Evolutionary conservation across 1,140 invertebrate genomes (phyloP), one percentile per base, ranked within the genome.

Genomic region (Panagrolaimus sp.): DNA sequence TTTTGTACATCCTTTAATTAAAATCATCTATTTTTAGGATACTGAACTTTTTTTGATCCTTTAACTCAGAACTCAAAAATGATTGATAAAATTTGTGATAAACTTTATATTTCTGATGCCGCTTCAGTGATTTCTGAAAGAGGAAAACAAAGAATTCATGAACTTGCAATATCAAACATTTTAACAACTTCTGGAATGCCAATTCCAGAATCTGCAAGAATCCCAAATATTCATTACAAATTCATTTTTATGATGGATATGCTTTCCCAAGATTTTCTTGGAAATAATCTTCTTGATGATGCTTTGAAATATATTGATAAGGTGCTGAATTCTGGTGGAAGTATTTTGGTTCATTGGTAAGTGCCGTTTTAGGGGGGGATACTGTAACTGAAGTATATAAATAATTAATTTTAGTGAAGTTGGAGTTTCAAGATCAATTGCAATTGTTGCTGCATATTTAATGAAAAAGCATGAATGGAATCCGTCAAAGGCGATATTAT

Each of bases 341-440:
- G 75, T 43, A 67, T 82, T 28, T 32, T 79, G 4, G 80, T 79
- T 26, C 78, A 80, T 68, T 78, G 77, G 77, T 82, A 32, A 63
- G 67, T 76, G 2, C 7, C 7, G 67, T 43, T 69, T 28, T 28
- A n/a, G 10, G 1, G n/a, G 32, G 10, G 3, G 1, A 7, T 4
- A 38, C 32, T 38, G 32, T 38, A 58, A 6, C 38, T 69, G 15
- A 26, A 17, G 24, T 52, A 15, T 64, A 32, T 63, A 72, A n/a
- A 24, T 77, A 46, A 28, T 65, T 46, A 14, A 24, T 65, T 76
- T 63, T 43, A 80, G 78, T 63, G 79, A 80, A 55, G 71, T 68
- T 43, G 78, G 78, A 14, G 64, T 80, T 48, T 81, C 78, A 14
- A 52, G 78, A 52, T 69, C 71, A 21, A 67, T 78, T 7, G 62